These are phyloP conservation scores for Armadillidium nasatum DNA, from an alignment of 1,140 invertebrate species.

Conservation along the genomic window DNA sequence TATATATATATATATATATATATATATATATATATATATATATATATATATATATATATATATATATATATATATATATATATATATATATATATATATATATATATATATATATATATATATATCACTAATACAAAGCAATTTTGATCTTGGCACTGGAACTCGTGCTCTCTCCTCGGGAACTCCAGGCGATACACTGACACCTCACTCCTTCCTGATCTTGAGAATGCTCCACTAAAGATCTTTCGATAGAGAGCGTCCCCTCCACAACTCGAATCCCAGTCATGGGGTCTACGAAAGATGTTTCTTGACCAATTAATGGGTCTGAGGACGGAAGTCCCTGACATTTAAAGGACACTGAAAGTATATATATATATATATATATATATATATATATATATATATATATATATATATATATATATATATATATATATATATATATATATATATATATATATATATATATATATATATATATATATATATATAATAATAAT, in stretches of 20 bases:
- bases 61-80: conserved; percentile 15
- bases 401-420: too few species aligned
- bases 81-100: conserved; percentile 15
- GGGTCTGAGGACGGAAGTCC: neutral
- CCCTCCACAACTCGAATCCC: neutral
- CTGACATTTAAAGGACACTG: neutral
- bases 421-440: too few species aligned
- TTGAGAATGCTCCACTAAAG: neutral
- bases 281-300: neutral
- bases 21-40: conserved; percentile 10
- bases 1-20: conserved; percentile 14
- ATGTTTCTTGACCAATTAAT: neutral
- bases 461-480: too few species aligned
- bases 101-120: neutral
- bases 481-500: too few species aligned
- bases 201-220: neutral
- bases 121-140: neutral
- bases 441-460: too few species aligned
- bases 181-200: neutral
- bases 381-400: too few species aligned
- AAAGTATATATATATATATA: neutral
- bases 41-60: conserved; percentile 14
- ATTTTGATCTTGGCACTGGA: neutral
- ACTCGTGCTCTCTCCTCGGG: neutral
- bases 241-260: neutral